Base-by-base conservation (phyloP, 1,140 invertebrate species). In the Mylabris phalerata region DNA sequence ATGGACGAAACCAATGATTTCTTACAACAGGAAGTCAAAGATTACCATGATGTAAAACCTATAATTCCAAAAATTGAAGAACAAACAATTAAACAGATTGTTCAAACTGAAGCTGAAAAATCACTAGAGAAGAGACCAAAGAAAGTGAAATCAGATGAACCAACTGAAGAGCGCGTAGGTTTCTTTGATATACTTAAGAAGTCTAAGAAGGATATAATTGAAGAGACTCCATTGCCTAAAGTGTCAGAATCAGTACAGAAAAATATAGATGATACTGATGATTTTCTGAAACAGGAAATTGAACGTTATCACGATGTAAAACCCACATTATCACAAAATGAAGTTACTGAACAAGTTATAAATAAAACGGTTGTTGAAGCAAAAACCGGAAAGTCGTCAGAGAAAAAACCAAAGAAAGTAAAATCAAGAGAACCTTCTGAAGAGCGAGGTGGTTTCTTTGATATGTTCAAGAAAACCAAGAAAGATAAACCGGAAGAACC, bases 1-100 rank as follows among this genome's bases (percentile, higher is more conserved):
- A 61, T 66, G 25, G 42, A 62, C 38, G 54, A 61, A 4, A 59
- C 56, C 9, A 50, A 40, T 25, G 13, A 51, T 13, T 66, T 66
- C 42, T 50, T 66, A 42, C 43, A 61, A 48, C 9, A 46, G n/a
- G 64, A 66, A 56, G 32, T 62, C 9, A 45, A 54, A 39, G 54
- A 49, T 47, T 62, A 54, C 32, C 46, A 62, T 11, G 60, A 62
- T 59, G 56, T 62, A 3, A 52, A 50, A 45, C 60, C 60, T 7
- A 45, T 19, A 13, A 54, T 46, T 38, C 46, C 39, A 38, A 32
- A 55, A 60, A 39, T 4, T 7, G 3, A 32, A 19, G 48, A 55
- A 19, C 19, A 19, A 19, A 1, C 19, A 32, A 32, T 32, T 7
- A 32, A 32, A 32, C 4, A 32, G 7, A 32, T 7, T 4, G 32